Base-by-base conservation (phyloP, 2,113 vertebrate species). In the Semicossyphus pulcher region DNA sequence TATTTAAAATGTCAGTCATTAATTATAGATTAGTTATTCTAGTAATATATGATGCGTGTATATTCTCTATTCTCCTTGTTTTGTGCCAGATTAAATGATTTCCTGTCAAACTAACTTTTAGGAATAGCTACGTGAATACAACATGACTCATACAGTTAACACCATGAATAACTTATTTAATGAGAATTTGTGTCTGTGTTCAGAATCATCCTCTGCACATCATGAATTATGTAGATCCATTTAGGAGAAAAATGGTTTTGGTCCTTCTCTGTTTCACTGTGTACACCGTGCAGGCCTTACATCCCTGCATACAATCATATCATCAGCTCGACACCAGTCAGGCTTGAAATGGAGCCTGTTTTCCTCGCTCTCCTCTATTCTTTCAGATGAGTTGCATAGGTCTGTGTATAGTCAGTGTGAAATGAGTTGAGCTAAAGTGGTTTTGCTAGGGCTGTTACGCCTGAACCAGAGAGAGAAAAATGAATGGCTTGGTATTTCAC, bases 261-360 rank as follows among this genome's bases (percentile, higher is more conserved):
- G 16, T 57, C 11, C 26, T 56, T 42, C 34, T 57, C 5, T 53
- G 54, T 76, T 57, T 70, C 76, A 57, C 44, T 51, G 31, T 71
- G 76, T 74, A 60, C 72, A 73, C 42, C 9, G 8, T 42, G 56
- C 61, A 58, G 60, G 23, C 75, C 66, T n/a, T 75, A 69, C 75
- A 82, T 74, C 70, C 62, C 26, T 18, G 26, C 54, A 36, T 59
- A 72, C 69, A 86, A 81, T 83, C 81, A 76, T 74, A 78, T 80
- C 76, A 81, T 85, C 57, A 32, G 52, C 56, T 44, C 25, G 9
- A 83, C 72, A 82, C 53, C 80, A 80, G 64, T 18, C 81, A 80
- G 54, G 72, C 86, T 85, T 86, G 83, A 88, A 88, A 89, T 85
- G 67, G 68, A 83, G 83, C 77, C 74, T 7, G 39, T 78, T 87